These are phyloP conservation scores for Papilio polytes DNA, from an alignment of 1,140 invertebrate species.

Conservation along the genomic window DNA sequence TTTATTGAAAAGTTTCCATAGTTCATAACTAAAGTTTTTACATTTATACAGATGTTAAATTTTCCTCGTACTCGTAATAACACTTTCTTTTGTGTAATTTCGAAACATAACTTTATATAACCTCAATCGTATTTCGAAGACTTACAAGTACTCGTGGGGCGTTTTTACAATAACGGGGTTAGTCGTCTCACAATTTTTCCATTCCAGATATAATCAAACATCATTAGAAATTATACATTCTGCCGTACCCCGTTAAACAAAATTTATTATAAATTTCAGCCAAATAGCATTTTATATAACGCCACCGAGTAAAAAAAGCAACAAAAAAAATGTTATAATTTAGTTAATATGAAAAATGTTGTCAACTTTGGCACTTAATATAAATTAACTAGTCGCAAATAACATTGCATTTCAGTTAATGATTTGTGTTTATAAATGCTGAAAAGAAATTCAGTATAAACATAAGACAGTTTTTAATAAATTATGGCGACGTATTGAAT, in stretches of 20 bases:
- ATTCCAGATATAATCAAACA: constrained; percentile 8
- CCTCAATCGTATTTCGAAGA: neutral
- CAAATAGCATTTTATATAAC: constrained; percentile 23
- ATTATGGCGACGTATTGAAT: constrained; percentile 1
- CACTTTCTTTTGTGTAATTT: neutral
- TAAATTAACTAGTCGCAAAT: neutral
- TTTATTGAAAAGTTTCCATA: constrained; percentile 57
- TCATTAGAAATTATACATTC: neutral
- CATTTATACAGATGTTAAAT: constrained; percentile 47
- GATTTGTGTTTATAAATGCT: neutral
- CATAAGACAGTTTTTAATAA: neutral
- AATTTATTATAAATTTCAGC: constrained; percentile 7
- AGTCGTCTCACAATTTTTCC: neutral
- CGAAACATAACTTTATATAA: neutral
- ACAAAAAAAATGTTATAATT: neutral
- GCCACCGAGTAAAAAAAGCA: constrained; percentile 31
- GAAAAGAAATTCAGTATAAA: neutral
- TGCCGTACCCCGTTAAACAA: constrained; percentile 21
- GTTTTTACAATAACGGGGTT: constrained; percentile 22
- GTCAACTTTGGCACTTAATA: neutral
- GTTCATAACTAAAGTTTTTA: constrained; percentile 47
- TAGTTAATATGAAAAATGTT: constrained; percentile 9
- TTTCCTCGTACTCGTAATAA: neutral
- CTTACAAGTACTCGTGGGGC: constrained; percentile 4
- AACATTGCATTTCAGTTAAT: neutral